These are phyloP conservation scores for Stegophylla sp. DNA, from an alignment of 2,888 invertebrate species.

Conservation along the genomic window DNA sequence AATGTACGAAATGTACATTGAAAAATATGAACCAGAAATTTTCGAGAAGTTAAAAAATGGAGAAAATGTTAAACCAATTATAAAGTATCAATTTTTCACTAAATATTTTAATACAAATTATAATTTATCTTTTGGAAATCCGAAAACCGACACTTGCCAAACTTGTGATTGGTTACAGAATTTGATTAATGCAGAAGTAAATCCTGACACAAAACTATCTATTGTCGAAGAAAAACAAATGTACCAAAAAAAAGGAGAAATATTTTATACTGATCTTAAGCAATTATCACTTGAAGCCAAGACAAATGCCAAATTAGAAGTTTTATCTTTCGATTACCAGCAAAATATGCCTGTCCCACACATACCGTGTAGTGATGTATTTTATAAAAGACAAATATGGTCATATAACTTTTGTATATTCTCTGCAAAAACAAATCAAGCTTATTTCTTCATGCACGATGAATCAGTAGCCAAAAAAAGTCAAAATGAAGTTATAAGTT, in stretches of 20 bases:
- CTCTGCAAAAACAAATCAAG: background rate
- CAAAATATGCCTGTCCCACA: background rate
- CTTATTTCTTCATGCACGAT: background rate
- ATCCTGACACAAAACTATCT: conserved; percentile 1
- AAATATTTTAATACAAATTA: conserved; percentile 21
- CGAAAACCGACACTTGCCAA: conserved; percentile 38
- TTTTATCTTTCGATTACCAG: background rate
- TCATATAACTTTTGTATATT: conserved; percentile 5
- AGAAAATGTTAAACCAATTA: conserved; percentile 33
- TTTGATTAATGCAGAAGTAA: background rate
- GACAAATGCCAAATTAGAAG: background rate
- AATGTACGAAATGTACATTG: conserved; percentile 46
- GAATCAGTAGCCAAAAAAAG: background rate
- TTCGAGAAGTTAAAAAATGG: conserved; percentile 35
- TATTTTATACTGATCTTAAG: background rate
- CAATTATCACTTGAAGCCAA: background rate
- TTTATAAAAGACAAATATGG: conserved; percentile 10
- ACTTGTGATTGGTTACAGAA: conserved; percentile 21
- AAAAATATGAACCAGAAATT: conserved; percentile 52
- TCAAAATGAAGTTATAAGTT: background rate
- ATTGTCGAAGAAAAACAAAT: background rate
- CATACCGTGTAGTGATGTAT: background rate
- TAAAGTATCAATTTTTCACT: conserved; percentile 33
- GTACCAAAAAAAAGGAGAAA: background rate
- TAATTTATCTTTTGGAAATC: conserved; percentile 36